phyloP scores from a whole-genome alignment of 2,888 invertebrate genomes.

The Galerucella pusilla region DNA sequence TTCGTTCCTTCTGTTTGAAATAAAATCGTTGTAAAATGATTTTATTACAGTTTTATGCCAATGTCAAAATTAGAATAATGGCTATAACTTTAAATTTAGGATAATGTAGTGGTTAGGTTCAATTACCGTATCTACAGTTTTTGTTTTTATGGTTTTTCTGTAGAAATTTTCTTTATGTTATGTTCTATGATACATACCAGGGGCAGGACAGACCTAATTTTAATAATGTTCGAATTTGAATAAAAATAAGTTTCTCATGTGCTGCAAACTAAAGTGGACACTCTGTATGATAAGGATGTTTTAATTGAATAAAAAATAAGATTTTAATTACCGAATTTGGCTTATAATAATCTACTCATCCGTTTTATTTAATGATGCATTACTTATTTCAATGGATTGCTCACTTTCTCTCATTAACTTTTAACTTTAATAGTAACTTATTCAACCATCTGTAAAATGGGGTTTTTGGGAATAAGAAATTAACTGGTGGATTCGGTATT shows the following conservation, averaged over 20 bases:
- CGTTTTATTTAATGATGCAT: neutral
- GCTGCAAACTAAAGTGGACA: neutral
- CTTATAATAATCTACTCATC: neutral
- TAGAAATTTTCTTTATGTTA: neutral
- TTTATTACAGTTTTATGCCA: slow-evolving; percentile 9
- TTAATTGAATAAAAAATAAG: slow-evolving; percentile 2
- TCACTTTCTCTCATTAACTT: slow-evolving; percentile 1
- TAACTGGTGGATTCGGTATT: too few relatives aligned
- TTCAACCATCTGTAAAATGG: too few relatives aligned
- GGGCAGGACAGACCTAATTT: neutral
- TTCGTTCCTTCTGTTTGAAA: neutral
- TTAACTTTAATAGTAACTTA: neutral
- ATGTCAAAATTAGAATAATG: slow-evolving; percentile 7
- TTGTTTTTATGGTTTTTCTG: neutral
- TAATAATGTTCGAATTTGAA: too few relatives aligned
- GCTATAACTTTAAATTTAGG: neutral
- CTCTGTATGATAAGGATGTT: neutral
- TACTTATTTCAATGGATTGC: neutral
- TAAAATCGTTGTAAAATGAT: slow-evolving; percentile 2
- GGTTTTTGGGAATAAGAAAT: too few relatives aligned
- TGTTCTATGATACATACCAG: neutral
- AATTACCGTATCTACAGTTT: neutral
- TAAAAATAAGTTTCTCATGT: too few relatives aligned
- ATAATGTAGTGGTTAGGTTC: neutral
- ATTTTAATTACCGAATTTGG: neutral